Percentiles rank a stretch among this genome's conserved stretches.
Evolutionary conservation across 2,113 vertebrate genomes (phyloP).

Genomic region (Anolis carolinensis): DNA sequence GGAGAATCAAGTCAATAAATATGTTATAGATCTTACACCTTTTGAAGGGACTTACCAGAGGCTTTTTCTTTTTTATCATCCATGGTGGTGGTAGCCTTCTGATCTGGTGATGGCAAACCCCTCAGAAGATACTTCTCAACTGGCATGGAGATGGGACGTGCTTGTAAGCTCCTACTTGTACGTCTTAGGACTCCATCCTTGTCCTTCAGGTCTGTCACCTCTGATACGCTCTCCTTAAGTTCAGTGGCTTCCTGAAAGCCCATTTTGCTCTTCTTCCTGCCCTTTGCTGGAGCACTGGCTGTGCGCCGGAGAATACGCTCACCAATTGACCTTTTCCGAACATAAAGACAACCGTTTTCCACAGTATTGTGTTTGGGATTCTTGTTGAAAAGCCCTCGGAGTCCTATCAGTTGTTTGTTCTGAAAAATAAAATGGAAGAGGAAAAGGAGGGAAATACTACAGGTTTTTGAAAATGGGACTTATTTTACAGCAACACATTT

Average conservation of each 20-base stretch:
- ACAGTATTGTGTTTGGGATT: constrained; percentile 81
- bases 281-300: constrained; percentile 94
- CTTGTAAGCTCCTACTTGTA: constrained; percentile 74
- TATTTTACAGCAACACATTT: fast-evolving
- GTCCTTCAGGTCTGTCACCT: constrained; percentile 59
- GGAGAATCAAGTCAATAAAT: neutral
- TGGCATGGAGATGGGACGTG: constrained; percentile 91
- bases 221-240: constrained; percentile 75
- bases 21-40: neutral
- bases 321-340: constrained; percentile 88
- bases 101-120: constrained; percentile 63
- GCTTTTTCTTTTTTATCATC: constrained; percentile 62
- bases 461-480: neutral
- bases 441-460: neutral
- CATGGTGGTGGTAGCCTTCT: constrained; percentile 59
- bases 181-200: constrained; percentile 70
- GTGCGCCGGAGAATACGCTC: constrained; percentile 92
- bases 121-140: constrained; percentile 86
- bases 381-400: constrained; percentile 91
- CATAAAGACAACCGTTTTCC: constrained; percentile 75
- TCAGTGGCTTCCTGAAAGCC: constrained; percentile 84
- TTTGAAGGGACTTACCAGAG: constrained; percentile 77
- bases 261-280: constrained; percentile 94
- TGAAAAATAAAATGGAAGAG: constrained; percentile 61
- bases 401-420: constrained; percentile 91